phyloP scores from a whole-genome alignment of 2,113 vertebrate species.

The Stegastes partitus region DNA sequence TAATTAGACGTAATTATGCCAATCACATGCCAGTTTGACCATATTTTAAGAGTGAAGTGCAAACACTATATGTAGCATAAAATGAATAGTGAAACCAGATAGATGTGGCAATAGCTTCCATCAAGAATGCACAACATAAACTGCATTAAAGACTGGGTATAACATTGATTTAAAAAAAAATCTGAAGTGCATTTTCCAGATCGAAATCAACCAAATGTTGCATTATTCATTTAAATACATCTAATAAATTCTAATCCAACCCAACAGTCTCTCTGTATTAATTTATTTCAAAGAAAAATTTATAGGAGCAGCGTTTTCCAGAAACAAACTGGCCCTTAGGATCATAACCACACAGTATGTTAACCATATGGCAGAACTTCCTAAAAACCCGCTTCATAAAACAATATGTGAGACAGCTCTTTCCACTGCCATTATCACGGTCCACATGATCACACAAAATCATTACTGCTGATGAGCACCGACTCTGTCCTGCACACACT shows the following conservation, averaged over 20 bases:
- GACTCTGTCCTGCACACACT: constrained; percentile 28
- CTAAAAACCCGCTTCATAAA: constrained; percentile 17
- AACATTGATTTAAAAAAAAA: no score
- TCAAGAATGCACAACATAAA: no score
- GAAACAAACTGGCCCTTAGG: constrained; percentile 11
- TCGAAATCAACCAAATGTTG: no score
- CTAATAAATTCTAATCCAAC: neutral
- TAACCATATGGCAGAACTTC: constrained; percentile 49
- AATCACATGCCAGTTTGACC: neutral
- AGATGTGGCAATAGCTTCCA: no score
- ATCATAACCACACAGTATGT: constrained; percentile 21
- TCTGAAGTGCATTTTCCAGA: neutral
- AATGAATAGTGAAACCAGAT: no score
- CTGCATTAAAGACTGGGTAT: neutral
- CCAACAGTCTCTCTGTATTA: neutral
- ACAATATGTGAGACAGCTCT: constrained; percentile 16
- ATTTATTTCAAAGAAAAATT: neutral
- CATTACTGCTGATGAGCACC: constrained; percentile 19
- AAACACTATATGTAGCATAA: no score
- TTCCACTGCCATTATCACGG: constrained; percentile 2
- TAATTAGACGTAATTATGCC: neutral
- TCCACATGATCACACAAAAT: constrained; percentile 24
- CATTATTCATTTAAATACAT: neutral
- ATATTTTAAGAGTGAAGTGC: no score
- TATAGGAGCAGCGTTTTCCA: neutral